Percentiles rank a stretch among this genome's conserved stretches.
Evolutionary conservation across 2,113 vertebrate genomes (phyloP).

Genomic region (Campylomormyrus numenius): DNA sequence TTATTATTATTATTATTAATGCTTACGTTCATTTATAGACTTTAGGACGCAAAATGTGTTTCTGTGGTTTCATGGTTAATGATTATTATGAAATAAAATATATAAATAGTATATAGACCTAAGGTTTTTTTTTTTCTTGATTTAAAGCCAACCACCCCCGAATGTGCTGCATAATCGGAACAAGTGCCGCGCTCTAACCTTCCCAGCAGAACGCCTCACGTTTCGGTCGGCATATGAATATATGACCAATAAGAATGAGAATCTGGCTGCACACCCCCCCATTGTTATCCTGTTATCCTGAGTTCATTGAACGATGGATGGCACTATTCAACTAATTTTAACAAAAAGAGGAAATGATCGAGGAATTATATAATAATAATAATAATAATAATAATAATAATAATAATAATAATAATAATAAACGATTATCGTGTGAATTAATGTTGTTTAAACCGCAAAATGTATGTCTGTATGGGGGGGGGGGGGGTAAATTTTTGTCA

Average conservation of each 20-base stretch:
- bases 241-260: conserved; percentile 34
- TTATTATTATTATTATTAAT: too few relatives aligned
- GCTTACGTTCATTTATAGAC: too few relatives aligned
- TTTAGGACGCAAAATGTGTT: too few relatives aligned
- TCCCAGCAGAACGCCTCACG: background rate
- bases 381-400: too few relatives aligned
- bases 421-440: background rate
- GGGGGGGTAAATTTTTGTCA: background rate
- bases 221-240: conserved; percentile 17
- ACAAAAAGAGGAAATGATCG: background rate
- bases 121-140: background rate
- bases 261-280: too few relatives aligned
- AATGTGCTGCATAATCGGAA: background rate
- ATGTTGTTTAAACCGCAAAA: background rate
- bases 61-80: too few relatives aligned
- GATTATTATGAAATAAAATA: too few relatives aligned
- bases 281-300: too few relatives aligned
- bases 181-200: background rate
- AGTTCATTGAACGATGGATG: background rate
- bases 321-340: background rate
- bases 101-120: too few relatives aligned
- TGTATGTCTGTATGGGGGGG: background rate
- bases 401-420: background rate
- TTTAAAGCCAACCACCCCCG: background rate
- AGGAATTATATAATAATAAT: background rate